phyloP scores from a whole-genome alignment of 2,113 vertebrate species.

The Chloroceryle aenea region DNA sequence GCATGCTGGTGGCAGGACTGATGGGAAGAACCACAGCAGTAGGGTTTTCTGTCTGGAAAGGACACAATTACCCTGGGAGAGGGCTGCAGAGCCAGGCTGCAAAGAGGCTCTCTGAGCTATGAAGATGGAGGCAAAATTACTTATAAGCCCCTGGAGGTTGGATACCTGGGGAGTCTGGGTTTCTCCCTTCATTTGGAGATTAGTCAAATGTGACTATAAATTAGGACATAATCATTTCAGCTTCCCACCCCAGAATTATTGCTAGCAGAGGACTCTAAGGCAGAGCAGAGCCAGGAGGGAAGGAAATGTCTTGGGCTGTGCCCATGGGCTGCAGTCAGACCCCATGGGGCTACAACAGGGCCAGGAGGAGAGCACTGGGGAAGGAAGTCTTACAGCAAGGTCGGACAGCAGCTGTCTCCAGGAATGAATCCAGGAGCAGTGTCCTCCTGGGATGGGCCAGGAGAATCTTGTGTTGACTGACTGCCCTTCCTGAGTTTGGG shows the following conservation, averaged over 20 bases:
- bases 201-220: neutral
- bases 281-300: slow-evolving; percentile 3
- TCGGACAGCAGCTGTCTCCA: slow-evolving; percentile 53
- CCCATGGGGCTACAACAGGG: neutral
- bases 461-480: slow-evolving; percentile 49
- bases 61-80: neutral
- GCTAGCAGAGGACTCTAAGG: neutral
- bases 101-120: neutral
- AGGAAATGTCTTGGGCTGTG: slow-evolving; percentile 31
- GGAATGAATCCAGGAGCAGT: slow-evolving; percentile 56
- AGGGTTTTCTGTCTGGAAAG: neutral
- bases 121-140: neutral
- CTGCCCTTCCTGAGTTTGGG: slow-evolving; percentile 36
- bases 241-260: neutral
- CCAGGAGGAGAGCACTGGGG: neutral
- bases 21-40: neutral
- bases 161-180: neutral
- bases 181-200: neutral
- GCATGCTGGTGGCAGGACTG: neutral
- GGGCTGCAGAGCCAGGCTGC: neutral
- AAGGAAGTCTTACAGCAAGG: slow-evolving; percentile 40
- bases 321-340: neutral
- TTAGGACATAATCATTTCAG: neutral
- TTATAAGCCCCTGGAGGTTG: neutral
- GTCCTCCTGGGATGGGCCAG: slow-evolving; percentile 54